These are phyloP conservation scores for Halcyon chelicuti DNA, from an alignment of 2,797 vertebrate species.

Conservation along the genomic window DNA sequence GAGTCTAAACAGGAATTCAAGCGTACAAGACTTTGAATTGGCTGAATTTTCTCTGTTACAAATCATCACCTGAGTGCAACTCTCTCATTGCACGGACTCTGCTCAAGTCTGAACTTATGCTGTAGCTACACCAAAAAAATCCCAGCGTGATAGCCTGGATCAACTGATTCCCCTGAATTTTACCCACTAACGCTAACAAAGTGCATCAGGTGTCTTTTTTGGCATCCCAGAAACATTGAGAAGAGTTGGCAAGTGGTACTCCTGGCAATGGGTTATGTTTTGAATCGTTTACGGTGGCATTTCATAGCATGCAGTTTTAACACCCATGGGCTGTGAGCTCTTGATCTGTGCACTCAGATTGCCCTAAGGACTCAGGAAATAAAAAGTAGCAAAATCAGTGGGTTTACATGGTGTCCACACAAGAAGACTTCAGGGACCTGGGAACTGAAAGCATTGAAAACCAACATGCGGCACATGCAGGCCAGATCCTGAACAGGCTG, in stretches of 20 bases:
- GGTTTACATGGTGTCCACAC: background rate
- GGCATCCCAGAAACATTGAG: background rate
- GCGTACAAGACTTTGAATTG: background rate
- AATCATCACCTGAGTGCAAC: background rate
- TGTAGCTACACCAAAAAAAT: background rate
- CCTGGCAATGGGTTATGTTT: background rate
- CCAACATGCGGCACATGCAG: constrained; percentile 39
- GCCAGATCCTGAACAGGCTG: background rate
- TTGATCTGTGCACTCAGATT: background rate
- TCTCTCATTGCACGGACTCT: background rate
- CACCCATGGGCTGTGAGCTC: background rate
- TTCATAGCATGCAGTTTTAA: constrained; percentile 7
- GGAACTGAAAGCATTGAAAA: background rate
- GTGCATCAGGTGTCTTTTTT: background rate
- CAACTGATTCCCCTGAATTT: background rate
- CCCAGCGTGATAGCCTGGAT: background rate
- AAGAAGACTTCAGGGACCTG: background rate
- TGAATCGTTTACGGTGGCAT: background rate
- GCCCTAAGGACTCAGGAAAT: background rate
- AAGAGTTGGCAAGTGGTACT: background rate
- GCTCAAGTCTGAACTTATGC: background rate
- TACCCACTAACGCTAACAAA: background rate
- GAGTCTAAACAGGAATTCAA: background rate
- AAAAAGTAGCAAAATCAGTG: background rate
- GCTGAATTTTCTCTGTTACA: background rate